These are phyloP conservation scores for Eonycteris spelaea DNA, from an alignment of 2,113 vertebrate genomes.

Conservation along the genomic window DNA sequence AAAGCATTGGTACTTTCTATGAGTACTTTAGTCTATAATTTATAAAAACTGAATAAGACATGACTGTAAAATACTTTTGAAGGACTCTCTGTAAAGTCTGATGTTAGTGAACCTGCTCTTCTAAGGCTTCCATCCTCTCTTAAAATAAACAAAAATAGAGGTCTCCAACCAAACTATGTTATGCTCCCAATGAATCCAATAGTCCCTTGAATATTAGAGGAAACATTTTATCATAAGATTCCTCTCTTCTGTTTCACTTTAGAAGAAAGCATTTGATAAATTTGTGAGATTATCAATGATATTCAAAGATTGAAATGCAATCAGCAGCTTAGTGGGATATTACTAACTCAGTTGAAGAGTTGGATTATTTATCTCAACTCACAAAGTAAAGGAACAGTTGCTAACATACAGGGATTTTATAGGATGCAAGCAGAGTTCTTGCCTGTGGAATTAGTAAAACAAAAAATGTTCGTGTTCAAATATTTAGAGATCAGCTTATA, in stretches of 20 bases:
- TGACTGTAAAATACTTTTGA: background rate
- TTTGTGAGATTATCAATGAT: background rate
- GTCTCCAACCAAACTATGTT: background rate
- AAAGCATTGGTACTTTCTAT: background rate
- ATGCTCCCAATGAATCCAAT: background rate
- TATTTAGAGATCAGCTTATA: background rate
- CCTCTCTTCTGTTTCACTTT: background rate
- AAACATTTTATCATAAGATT: conserved; percentile 18
- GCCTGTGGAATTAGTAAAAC: background rate
- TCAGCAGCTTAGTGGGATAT: background rate
- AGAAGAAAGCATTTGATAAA: background rate
- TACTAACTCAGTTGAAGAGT: background rate
- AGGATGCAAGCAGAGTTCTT: background rate
- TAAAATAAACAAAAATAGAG: conserved; percentile 35
- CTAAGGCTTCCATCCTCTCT: background rate
- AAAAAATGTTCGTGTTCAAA: background rate
- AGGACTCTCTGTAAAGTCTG: background rate
- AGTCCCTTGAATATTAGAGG: background rate
- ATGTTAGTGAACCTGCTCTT: conserved; percentile 1
- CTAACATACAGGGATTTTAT: background rate
- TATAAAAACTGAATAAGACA: conserved; percentile 13
- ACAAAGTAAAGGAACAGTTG: background rate
- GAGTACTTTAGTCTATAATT: conserved; percentile 18
- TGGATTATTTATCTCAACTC: background rate
- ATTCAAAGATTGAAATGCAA: background rate